These are phyloP conservation scores for Menidia menidia DNA, from an alignment of 2,797 vertebrate genomes.

Conservation along the genomic window DNA sequence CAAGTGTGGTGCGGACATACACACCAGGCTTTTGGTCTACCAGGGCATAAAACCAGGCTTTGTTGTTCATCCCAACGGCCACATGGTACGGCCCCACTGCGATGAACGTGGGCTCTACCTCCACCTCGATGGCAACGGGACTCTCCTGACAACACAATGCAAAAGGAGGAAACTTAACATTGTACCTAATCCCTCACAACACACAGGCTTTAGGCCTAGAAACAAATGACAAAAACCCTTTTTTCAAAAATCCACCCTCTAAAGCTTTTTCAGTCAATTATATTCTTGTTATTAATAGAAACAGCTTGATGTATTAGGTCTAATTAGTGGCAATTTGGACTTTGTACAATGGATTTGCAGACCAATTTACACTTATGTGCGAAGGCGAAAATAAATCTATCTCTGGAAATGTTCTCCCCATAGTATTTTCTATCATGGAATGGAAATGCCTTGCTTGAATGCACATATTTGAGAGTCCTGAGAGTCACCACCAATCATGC, in stretches of 20 bases:
- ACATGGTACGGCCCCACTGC: constrained; percentile 93
- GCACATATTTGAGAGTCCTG: too few species aligned
- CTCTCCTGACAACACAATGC: constrained; percentile 79
- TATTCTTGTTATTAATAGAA: not conserved
- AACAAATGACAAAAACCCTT: too few species aligned
- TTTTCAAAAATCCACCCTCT: too few species aligned
- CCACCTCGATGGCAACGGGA: constrained; percentile 89
- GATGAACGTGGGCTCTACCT: constrained; percentile 94
- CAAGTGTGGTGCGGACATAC: constrained; percentile 21
- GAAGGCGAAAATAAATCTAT: too few species aligned
- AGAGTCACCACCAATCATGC: not conserved
- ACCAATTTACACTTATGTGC: too few species aligned
- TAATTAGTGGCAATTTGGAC: too few species aligned
- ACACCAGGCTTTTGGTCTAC: constrained; percentile 82
- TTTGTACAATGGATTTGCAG: not conserved
- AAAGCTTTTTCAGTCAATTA: not conserved
- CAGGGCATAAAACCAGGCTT: constrained; percentile 95
- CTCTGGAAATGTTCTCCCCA: too few species aligned
- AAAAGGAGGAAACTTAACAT: not conserved
- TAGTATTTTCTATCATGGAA: not conserved
- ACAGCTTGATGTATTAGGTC: not conserved
- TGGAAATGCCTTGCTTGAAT: too few species aligned
- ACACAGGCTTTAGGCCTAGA: not conserved
- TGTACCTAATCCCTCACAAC: not conserved
- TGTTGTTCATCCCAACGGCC: constrained; percentile 98